A percentile compares a stretch with the other conserved stretches of the same genome.
Evolutionary conservation across 2,113 vertebrate genomes (phyloP).

Genomic region (Melanostigma gelatinosum): DNA sequence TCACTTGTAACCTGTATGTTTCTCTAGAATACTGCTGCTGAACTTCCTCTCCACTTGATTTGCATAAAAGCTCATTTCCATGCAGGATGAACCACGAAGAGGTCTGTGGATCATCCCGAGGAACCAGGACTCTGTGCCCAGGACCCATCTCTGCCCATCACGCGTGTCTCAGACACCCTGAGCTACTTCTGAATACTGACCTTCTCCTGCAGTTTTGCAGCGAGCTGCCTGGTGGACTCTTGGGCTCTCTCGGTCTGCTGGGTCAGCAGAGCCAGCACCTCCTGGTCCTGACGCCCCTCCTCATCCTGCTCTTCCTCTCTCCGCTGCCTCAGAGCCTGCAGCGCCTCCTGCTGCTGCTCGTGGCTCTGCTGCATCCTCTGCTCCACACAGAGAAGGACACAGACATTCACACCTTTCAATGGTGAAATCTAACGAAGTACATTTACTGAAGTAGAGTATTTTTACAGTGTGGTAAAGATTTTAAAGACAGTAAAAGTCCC

Average conservation of each 20-base stretch:
- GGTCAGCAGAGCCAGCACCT: slow-evolving; percentile 82
- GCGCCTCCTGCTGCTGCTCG: slow-evolving; percentile 83
- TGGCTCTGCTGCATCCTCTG: slow-evolving; percentile 87
- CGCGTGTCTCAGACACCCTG: neutral
- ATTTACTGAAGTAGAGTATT: neutral
- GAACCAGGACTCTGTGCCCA: neutral
- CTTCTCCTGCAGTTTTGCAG: slow-evolving; percentile 87
- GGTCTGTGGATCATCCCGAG: neutral
- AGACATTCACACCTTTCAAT: no score
- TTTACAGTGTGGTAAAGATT: no score
- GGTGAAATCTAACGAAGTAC: neutral
- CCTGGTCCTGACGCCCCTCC: slow-evolving; percentile 83
- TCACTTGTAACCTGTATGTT: no score
- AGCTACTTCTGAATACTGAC: slow-evolving; percentile 65
- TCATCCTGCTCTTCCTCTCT: slow-evolving; percentile 82
- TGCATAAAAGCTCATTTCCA: slow-evolving; percentile 34
- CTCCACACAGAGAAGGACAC: neutral
- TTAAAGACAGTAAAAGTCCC: no score
- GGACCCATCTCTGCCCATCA: neutral
- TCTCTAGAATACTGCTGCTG: no score
- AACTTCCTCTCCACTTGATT: slow-evolving; percentile 19
- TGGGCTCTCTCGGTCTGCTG: slow-evolving; percentile 86
- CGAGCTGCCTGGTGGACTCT: slow-evolving; percentile 80
- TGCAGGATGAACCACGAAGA: slow-evolving; percentile 10
- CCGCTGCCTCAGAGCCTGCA: slow-evolving; percentile 81